Percentiles rank a stretch among this genome's conserved stretches.
phyloP scores from a whole-genome alignment of 2,888 invertebrate genomes.

The Caenorhabditis sp. region DNA sequence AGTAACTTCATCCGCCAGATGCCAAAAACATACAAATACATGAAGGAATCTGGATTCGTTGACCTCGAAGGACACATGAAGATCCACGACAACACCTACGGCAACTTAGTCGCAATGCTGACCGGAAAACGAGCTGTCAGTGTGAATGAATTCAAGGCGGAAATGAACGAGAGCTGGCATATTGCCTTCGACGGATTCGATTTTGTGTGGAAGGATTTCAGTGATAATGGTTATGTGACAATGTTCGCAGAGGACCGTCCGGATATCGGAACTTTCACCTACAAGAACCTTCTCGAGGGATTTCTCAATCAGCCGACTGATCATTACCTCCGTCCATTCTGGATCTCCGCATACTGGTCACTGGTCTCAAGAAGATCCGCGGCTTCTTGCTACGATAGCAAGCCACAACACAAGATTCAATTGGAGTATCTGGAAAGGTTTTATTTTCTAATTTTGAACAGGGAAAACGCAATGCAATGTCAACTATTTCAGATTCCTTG shows the following conservation, averaged over 20 bases:
- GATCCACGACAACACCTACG: conserved; percentile 84
- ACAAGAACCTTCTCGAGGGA: conserved; percentile 76
- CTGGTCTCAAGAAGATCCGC: conserved; percentile 66
- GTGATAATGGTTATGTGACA: conserved; percentile 81
- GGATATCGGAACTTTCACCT: conserved; percentile 83
- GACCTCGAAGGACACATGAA: conserved; percentile 82
- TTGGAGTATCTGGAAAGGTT: conserved; percentile 72
- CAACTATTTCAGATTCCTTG: conserved; percentile 61
- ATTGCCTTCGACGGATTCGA: conserved; percentile 72
- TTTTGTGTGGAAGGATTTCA: conserved; percentile 72
- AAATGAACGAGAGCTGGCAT: conserved; percentile 73
- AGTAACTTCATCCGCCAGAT: conserved; percentile 83
- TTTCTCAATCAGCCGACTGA: conserved; percentile 83
- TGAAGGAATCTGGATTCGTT: conserved; percentile 73
- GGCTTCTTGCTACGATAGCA: conserved; percentile 72
- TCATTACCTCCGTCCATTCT: conserved; percentile 83
- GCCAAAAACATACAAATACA: conserved; percentile 67
- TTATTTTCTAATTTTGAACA: conserved; percentile 9
- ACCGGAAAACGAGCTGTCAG: conserved; percentile 75
- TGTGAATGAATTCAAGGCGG: conserved; percentile 70
- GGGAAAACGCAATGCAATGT: conserved; percentile 6
- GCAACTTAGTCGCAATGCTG: conserved; percentile 83
- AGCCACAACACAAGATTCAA: conserved; percentile 67
- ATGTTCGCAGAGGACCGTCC: conserved; percentile 84
- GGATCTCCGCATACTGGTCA: conserved; percentile 73